Evolutionary conservation across 2,113 vertebrate genomes (phyloP).

Genomic region (Poeciliopsis occidentalis): DNA sequence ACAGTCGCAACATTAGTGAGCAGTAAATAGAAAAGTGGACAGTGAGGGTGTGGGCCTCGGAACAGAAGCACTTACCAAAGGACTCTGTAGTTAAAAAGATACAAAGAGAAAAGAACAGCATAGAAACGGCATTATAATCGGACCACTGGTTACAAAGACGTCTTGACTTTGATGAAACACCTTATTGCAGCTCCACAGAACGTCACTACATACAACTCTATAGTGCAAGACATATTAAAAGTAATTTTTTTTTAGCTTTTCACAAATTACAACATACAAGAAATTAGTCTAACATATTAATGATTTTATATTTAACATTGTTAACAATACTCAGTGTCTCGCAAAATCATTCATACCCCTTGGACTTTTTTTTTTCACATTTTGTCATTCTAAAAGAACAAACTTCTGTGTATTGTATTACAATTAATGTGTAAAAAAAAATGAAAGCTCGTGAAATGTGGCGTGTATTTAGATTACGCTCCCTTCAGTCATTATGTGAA

Average conservation of each 20-base stretch:
- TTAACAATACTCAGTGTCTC: neutral
- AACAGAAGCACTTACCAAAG: slow-evolving; percentile 99
- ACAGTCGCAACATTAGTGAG: slow-evolving; percentile 70
- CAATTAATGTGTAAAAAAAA: too few relatives aligned
- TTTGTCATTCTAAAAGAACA: neutral
- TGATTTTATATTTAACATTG: slow-evolving; percentile 29
- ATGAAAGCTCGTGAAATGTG: too few relatives aligned
- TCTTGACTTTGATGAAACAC: slow-evolving; percentile 66
- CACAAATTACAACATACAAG: neutral
- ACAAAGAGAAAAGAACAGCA: slow-evolving; percentile 99
- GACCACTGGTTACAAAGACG: slow-evolving; percentile 73
- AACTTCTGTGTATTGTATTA: too few relatives aligned
- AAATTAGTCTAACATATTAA: slow-evolving; percentile 4
- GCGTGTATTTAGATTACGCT: too few relatives aligned
- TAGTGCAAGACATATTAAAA: slow-evolving; percentile 15
- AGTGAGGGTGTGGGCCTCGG: slow-evolving; percentile 96
- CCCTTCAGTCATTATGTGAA: neutral
- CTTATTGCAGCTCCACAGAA: slow-evolving; percentile 43
- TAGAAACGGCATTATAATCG: slow-evolving; percentile 98
- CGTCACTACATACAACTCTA: slow-evolving; percentile 27
- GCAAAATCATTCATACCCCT: neutral
- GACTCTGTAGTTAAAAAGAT: slow-evolving; percentile 99
- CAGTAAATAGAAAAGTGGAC: slow-evolving; percentile 80
- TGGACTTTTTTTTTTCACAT: neutral
- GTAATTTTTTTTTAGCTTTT: neutral